Conservation (phyloP, 2,888 invertebrate genomes). For the Eupithecia subumbrata region DNA sequence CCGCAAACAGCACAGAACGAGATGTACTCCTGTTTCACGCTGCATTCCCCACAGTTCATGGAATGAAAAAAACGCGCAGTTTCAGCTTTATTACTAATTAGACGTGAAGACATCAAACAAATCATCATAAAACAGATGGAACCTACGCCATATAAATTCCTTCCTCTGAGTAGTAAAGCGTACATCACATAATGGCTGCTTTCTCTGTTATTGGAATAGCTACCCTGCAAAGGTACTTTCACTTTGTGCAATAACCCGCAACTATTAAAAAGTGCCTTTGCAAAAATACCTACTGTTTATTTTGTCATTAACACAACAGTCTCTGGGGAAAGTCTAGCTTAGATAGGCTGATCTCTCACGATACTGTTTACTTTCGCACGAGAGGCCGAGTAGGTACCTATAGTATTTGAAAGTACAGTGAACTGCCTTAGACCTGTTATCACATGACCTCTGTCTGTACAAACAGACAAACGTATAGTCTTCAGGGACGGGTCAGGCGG, state of each 20-base stretch:
- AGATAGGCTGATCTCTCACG: conserved; percentile 42
- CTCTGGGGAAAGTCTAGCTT: conserved; percentile 38
- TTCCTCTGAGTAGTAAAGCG: conserved; percentile 24
- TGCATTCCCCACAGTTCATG: conserved; percentile 44
- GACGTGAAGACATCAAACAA: conserved; percentile 11
- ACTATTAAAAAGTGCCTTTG: conserved; percentile 17
- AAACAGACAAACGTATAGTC: conserved; percentile 11
- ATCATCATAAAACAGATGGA: conserved; percentile 9
- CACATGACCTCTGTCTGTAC: conserved; percentile 36
- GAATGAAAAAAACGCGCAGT: conserved; percentile 18
- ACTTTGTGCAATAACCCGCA: conserved; percentile 22
- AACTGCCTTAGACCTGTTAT: conserved; percentile 23
- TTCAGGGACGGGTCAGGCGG: conserved; percentile 29
- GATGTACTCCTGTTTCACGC: conserved; percentile 65
- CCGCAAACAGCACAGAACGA: conserved; percentile 82
- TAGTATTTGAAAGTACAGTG: conserved; percentile 40
- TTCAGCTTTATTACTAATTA: conserved; percentile 9
- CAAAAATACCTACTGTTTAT: conserved; percentile 29
- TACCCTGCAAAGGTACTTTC: conserved; percentile 29
- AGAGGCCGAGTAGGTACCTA: conserved; percentile 12
- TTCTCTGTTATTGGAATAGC: conserved; percentile 32
- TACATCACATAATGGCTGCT: conserved; percentile 22
- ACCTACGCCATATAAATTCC: conserved; percentile 18
- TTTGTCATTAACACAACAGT: conserved; percentile 35
- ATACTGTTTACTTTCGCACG: conserved; percentile 41